These are phyloP conservation scores for Girardinichthys multiradiatus DNA, from an alignment of 2,113 vertebrate genomes.

Conservation along the genomic window DNA sequence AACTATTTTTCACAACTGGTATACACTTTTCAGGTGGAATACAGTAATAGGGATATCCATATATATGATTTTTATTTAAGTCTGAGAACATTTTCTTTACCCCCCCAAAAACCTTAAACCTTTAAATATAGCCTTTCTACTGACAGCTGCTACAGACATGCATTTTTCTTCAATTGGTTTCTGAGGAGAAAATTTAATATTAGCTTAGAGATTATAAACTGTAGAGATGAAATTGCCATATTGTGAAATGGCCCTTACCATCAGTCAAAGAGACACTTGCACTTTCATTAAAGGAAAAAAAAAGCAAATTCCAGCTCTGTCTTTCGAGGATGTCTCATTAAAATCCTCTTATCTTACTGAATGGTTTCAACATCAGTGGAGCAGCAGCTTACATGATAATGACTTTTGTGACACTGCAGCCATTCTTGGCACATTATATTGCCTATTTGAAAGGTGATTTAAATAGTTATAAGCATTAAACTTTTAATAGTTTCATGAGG, in stretches of 20 bases:
- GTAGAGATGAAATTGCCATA: slow-evolving; percentile 34
- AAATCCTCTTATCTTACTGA: slow-evolving; percentile 62
- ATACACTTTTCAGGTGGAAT: not conserved
- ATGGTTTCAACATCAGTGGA: slow-evolving; percentile 53
- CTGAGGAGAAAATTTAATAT: slow-evolving; percentile 45
- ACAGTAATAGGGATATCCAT: not conserved
- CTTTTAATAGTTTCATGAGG: slow-evolving; percentile 4
- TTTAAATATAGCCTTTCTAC: slow-evolving; percentile 4
- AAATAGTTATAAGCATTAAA: slow-evolving; percentile 12
- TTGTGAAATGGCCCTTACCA: slow-evolving; percentile 48
- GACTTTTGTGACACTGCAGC: slow-evolving; percentile 47
- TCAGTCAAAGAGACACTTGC: slow-evolving; percentile 59
- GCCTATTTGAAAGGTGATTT: slow-evolving; percentile 44
- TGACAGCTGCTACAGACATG: not conserved
- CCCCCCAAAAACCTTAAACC: slow-evolving; percentile 4
- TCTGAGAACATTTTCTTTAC: slow-evolving; percentile 14
- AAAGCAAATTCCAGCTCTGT: slow-evolving; percentile 44
- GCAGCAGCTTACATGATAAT: slow-evolving; percentile 47
- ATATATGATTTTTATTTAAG: not conserved
- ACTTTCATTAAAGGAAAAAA: slow-evolving; percentile 50
- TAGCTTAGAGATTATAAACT: slow-evolving; percentile 41
- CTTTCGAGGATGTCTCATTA: slow-evolving; percentile 62
- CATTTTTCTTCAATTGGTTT: slow-evolving; percentile 5
- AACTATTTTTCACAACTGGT: not conserved
- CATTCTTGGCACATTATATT: slow-evolving; percentile 26